Base-by-base conservation (phyloP, 2,797 vertebrate species). In the Sebastes oblongus region DNA sequence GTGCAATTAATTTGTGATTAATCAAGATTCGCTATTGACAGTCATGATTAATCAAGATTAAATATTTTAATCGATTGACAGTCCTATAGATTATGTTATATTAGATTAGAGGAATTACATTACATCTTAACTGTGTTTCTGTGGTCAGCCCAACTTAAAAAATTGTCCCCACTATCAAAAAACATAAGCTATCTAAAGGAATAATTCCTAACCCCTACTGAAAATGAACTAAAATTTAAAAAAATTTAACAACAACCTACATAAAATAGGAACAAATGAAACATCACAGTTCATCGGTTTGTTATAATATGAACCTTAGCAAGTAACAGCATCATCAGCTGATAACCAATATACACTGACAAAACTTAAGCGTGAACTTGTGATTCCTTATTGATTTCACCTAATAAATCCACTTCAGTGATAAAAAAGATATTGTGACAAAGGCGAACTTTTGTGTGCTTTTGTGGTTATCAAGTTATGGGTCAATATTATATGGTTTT, bases 1-100 rank as follows among this genome's bases (percentile, higher is more conserved):
- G 39, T 42, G 39, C 14, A 0, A 16, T 42, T 42, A 0, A 42
- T 42, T 42, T 42, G 13, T 14, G 5, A 16, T 42, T 42, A 0
- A 42, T 42, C 39, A 42, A 16, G 14, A 42, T 42, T 42, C 6
- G 0, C 39, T 42, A 42, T 42, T 6, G 39, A 42, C 6, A 42
- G 5, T 42, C 14, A 42, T 16, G 39, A 42, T 42, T 42, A 42
- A 42, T 42, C 39, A 42, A 42, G 39, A 42, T 42, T 42, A 16
- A 42, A 42, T 16, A 42, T 42, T 42, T 42, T 0, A 42, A 42
- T 42, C 14, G 36, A 39, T 39, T 39, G 12, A 39, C 36, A 42
- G 39, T 3, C 42, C 42, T 46, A 46, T 46, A 46, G 14, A 46
- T 46, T 16, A 46, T 46, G 18, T 46, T 46, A 46, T 3, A 46